These are phyloP conservation scores for Melanocharis versteri DNA, from an alignment of 2,113 vertebrate genomes.

Conservation along the genomic window DNA sequence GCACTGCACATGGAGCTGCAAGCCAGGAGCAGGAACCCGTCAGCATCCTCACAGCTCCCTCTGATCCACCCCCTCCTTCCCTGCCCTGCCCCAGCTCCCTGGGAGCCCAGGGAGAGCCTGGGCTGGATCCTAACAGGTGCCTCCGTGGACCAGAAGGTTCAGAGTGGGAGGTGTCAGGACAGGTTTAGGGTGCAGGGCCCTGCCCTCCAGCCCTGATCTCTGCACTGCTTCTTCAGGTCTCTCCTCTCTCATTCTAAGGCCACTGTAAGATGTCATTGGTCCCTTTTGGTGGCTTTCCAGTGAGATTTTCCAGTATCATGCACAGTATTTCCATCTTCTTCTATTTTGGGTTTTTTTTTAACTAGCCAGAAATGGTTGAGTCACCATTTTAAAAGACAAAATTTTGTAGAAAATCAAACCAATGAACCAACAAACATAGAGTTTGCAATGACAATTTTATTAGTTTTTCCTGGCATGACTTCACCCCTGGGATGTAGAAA, in stretches of 20 bases:
- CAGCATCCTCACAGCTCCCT: neutral
- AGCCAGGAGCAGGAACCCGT: neutral
- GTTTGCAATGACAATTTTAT: neutral
- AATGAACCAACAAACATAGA: neutral
- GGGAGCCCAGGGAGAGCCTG: neutral
- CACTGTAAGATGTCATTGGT: rapidly evolving
- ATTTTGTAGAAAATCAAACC: neutral
- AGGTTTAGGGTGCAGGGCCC: neutral
- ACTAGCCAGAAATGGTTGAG: neutral
- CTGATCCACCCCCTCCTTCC: neutral
- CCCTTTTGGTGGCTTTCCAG: neutral
- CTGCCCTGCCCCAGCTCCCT: neutral
- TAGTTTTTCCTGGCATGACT: neutral
- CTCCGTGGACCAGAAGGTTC: neutral
- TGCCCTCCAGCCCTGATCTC: neutral
- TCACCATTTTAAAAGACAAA: neutral
- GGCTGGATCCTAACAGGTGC: rapidly evolving
- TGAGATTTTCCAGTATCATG: neutral
- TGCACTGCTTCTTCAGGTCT: neutral
- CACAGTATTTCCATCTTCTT: neutral
- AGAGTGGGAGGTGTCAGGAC: rapidly evolving
- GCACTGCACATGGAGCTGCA: rapidly evolving
- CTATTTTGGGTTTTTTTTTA: neutral
- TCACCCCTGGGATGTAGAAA: neutral
- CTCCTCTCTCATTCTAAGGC: neutral